These are phyloP conservation scores for Drosophila virilis DNA, from an alignment of 1,140 invertebrate genomes.

Conservation along the genomic window DNA sequence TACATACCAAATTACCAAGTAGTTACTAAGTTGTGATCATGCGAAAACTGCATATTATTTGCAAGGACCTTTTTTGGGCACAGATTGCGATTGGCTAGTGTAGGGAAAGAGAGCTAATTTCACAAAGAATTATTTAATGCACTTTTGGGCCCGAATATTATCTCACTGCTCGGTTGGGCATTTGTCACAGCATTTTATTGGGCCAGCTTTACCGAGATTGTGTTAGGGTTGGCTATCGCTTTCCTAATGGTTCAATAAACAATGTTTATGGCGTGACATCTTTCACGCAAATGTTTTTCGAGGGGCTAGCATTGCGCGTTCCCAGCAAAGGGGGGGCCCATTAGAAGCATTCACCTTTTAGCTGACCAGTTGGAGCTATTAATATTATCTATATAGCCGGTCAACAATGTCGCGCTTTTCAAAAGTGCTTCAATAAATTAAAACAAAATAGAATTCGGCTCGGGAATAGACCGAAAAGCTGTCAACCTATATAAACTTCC, in stretches of 20 bases:
- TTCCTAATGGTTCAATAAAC: slow-evolving; percentile 64
- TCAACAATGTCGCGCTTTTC: slow-evolving; percentile 47
- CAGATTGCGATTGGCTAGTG: too few species aligned
- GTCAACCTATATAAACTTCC: slow-evolving; percentile 4
- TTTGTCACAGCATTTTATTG: slow-evolving; percentile 44
- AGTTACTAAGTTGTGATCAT: not conserved
- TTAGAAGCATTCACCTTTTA: slow-evolving; percentile 49
- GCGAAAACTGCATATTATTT: too few species aligned
- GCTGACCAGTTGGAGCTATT: slow-evolving; percentile 58
- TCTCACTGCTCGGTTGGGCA: slow-evolving; percentile 14
- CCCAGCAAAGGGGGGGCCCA: not conserved
- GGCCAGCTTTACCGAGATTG: slow-evolving; percentile 19
- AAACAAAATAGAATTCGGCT: slow-evolving; percentile 54
- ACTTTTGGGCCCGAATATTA: too few species aligned
- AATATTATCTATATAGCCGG: slow-evolving; percentile 61
- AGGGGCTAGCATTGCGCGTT: slow-evolving; percentile 2
- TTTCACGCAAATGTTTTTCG: slow-evolving; percentile 58
- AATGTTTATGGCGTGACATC: slow-evolving; percentile 64
- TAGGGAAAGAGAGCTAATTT: too few species aligned
- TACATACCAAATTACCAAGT: not conserved
- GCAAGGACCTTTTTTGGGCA: too few species aligned
- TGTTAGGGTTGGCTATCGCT: slow-evolving; percentile 32
- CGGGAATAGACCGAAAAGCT: slow-evolving; percentile 10
- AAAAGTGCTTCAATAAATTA: slow-evolving; percentile 67
- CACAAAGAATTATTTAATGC: too few species aligned